Evolutionary conservation across 2,797 vertebrate genomes (phyloP).

Genomic region (Tinamus major): DNA sequence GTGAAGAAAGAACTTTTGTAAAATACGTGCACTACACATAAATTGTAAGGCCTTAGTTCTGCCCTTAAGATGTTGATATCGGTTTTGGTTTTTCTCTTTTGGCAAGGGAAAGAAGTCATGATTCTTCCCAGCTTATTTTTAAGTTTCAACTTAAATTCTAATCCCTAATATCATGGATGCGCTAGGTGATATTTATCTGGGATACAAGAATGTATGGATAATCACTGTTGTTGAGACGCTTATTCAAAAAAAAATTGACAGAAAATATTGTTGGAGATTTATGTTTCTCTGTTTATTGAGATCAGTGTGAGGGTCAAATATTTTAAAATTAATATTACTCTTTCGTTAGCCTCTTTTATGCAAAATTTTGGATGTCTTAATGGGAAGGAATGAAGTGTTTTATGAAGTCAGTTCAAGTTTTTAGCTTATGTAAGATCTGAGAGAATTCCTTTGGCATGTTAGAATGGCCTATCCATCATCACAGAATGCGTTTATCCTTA

Average conservation of each 20-base stretch:
- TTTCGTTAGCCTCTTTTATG: not conserved
- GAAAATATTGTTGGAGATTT: not conserved
- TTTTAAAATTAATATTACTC: not conserved
- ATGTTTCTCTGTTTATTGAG: not conserved
- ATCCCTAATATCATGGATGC: not conserved
- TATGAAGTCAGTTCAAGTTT: not conserved
- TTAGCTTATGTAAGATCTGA: not conserved
- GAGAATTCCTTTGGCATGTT: not conserved
- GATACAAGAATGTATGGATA: not conserved
- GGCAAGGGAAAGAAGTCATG: constrained; percentile 5
- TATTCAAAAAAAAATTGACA: not conserved
- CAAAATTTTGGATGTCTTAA: not conserved
- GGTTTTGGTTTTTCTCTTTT: not conserved
- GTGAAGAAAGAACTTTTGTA: constrained; percentile 26
- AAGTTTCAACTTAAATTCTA: constrained; percentile 66
- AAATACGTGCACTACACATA: not conserved
- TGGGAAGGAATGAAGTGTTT: not conserved
- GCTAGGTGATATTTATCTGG: not conserved
- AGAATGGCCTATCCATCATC: not conserved
- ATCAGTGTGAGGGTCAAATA: not conserved
- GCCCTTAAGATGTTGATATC: constrained; percentile 20
- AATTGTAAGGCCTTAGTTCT: constrained; percentile 34
- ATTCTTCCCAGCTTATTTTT: constrained; percentile 60
- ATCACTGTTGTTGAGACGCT: not conserved
- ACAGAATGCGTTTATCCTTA: not conserved